Conservation (phyloP, 2,888 invertebrate genomes). For the Plemyria rubiginata region DNA sequence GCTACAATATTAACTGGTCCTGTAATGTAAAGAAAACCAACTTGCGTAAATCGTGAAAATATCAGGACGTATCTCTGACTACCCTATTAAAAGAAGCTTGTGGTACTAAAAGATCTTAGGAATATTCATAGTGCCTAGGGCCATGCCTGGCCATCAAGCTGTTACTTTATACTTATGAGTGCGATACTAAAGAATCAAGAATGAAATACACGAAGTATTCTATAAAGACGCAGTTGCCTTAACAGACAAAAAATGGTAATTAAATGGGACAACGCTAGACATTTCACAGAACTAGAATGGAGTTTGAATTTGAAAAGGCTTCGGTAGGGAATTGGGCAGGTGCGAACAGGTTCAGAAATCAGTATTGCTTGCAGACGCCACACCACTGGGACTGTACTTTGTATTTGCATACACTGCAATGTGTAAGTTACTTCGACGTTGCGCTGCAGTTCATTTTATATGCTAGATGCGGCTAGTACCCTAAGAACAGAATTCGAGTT, state of each 20-base stretch:
- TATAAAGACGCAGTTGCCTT: slow-evolving; percentile 4
- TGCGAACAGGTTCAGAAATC: slow-evolving; percentile 63
- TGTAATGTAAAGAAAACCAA: too few species aligned
- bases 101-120: too few species aligned
- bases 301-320: slow-evolving; percentile 65
- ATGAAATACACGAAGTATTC: neutral
- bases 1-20: too few species aligned
- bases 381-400: slow-evolving; percentile 62
- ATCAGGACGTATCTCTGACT: too few species aligned
- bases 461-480: slow-evolving; percentile 20
- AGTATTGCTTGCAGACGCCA: slow-evolving; percentile 59
- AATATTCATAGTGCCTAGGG: too few species aligned
- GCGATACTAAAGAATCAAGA: neutral
- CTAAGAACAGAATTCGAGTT: neutral
- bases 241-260: slow-evolving; percentile 25
- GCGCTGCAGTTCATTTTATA: slow-evolving; percentile 41
- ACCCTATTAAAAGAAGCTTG: too few species aligned
- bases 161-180: too few species aligned
- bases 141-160: too few species aligned
- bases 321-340: slow-evolving; percentile 63
- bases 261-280: slow-evolving; percentile 36
- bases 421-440: slow-evolving; percentile 43
- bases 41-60: too few species aligned
- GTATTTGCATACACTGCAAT: slow-evolving; percentile 64
- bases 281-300: slow-evolving; percentile 54